Evolutionary conservation across 2,797 vertebrate genomes (phyloP), one percentile per base, ranked within the genome.

Genomic region (Thalassophryne amazonica): DNA sequence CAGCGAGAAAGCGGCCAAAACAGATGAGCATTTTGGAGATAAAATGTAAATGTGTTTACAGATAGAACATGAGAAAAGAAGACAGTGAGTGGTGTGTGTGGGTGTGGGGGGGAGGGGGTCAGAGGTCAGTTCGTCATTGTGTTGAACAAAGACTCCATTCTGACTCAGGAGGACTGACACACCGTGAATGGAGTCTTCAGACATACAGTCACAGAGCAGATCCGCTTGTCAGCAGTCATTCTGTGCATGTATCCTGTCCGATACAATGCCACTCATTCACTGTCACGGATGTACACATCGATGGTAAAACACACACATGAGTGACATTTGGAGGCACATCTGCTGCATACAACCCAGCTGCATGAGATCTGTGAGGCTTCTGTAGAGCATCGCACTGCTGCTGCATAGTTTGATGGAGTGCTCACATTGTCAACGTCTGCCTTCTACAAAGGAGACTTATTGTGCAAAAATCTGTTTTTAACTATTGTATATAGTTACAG

Each of bases 171-270:
- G 28, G 35, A 42, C 31, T 17, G 33, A 43, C 56, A 45, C 38
- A 25, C 11, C n/a, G 13, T 13, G 48, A 42, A 12, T 7, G 10
- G 33, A 42, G 5, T 34, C 20, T 37, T 70, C 74, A 80, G 69
- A 79, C 73, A 69, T 68, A 73, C 73, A 78, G 77, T 81, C 75
- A 73, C 51, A 46, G 70, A 73, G 78, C 65, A 59, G 73, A 79
- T 69, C 67, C 71, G 78, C 78, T 78, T 78, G 78, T 84, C 82
- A 57, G 64, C 51, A 30, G 43, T 61, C 67, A 58, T 79, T 66
- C 5, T n/a, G n/a, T n/a, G 68, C 78, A 73, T 61, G 73, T 31
- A 42, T 62, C 48, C 22, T 47, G 69, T 78, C 61, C 11, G 14
- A 7, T 27, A 86, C 83, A 85, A 83, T 64, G 54, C 13, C 7